Evolutionary conservation across 2,888 invertebrate genomes (phyloP).

Genomic region (Cinara cedri): DNA sequence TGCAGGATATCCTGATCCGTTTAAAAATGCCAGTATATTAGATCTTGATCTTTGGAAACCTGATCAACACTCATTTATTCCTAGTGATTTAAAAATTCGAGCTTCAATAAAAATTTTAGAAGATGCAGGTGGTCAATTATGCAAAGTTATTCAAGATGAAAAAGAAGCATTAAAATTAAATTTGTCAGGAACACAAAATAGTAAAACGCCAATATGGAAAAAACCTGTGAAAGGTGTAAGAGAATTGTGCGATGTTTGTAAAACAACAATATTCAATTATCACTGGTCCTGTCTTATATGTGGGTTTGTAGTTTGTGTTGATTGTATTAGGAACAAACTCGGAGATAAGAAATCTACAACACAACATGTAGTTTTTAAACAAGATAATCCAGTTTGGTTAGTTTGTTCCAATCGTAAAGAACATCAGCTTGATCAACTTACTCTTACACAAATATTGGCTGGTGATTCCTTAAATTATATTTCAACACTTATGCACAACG

Average conservation of each 20-base stretch:
- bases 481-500: constrained; percentile 64
- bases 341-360: constrained; percentile 70
- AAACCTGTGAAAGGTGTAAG: constrained; percentile 91
- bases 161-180: constrained; percentile 74
- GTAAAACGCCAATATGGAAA: constrained; percentile 85
- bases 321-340: constrained; percentile 80
- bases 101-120: constrained; percentile 86
- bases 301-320: constrained; percentile 95
- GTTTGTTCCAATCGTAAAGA: constrained; percentile 82
- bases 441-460: constrained; percentile 94
- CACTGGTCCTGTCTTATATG: constrained; percentile 98
- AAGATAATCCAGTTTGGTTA: constrained; percentile 80
- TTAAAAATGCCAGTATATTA: constrained; percentile 72
- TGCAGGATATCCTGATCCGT: constrained; percentile 93
- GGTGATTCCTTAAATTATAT: constrained; percentile 79
- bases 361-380: constrained; percentile 64
- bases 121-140: constrained; percentile 93
- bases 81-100: constrained; percentile 79
- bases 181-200: neutral
- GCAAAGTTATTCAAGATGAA: constrained; percentile 89
- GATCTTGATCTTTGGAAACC: constrained; percentile 87
- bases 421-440: constrained; percentile 84
- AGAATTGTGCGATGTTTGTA: constrained; percentile 98
- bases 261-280: constrained; percentile 95
- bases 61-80: constrained; percentile 72